Evolutionary conservation across 2,888 invertebrate genomes (phyloP).

Genomic region (Netelia fuscicornis): DNA sequence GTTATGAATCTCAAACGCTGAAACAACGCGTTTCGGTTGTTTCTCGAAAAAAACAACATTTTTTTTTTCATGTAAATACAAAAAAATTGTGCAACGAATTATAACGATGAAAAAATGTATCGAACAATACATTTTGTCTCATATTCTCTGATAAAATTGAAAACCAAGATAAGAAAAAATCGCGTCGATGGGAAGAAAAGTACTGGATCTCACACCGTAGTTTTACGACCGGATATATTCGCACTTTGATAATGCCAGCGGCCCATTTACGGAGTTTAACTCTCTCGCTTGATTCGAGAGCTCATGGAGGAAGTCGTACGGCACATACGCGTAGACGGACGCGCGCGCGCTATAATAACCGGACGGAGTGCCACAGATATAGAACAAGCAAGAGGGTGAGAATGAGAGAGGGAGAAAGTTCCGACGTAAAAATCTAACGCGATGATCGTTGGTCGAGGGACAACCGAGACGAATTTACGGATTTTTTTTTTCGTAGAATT

Average conservation of each 20-base stretch:
- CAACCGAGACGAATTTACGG: constrained; percentile 8
- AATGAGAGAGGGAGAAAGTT: constrained; percentile 4
- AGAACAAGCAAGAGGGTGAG: constrained; percentile 16
- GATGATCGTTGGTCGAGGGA: neutral
- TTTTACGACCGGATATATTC: constrained; percentile 53
- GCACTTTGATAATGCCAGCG: constrained; percentile 66
- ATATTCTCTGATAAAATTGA: neutral
- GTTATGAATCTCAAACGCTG: no score
- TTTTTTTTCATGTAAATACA: neutral
- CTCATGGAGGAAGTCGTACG: constrained; percentile 44
- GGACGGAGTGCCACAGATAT: constrained; percentile 57
- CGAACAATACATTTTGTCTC: no score
- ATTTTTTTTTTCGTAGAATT: constrained; percentile 13
- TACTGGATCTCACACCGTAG: constrained; percentile 27
- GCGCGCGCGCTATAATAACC: constrained; percentile 20
- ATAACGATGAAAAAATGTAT: neutral
- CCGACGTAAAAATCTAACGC: constrained; percentile 7
- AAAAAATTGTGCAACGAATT: constrained; percentile 15
- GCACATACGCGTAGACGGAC: neutral
- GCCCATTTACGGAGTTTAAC: constrained; percentile 48
- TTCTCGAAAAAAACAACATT: neutral
- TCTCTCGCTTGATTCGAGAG: constrained; percentile 30
- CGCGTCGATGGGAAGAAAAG: constrained; percentile 9
- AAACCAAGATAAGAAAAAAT: neutral
- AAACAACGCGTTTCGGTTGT: no score